A percentile compares a stretch with the other conserved stretches of the same genome.
Evolutionary conservation across 2,888 invertebrate genomes (phyloP).

Genomic region (Aphodius sticticus): DNA sequence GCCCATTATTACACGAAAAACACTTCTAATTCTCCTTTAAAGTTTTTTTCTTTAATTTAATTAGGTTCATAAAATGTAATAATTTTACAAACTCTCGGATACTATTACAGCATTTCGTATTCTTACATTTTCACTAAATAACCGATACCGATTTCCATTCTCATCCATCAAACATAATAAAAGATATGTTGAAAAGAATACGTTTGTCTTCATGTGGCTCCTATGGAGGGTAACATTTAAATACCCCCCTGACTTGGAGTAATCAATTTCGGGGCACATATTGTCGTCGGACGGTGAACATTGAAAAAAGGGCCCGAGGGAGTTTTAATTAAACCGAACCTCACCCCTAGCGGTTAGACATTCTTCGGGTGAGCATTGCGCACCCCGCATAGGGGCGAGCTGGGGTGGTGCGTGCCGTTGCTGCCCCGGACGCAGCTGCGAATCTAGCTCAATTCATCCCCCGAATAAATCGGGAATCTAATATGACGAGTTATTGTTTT

Average conservation of each 20-base stretch:
- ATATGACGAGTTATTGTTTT: not conserved
- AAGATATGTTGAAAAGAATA: not conserved
- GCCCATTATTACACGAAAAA: too few species aligned
- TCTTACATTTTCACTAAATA: too few species aligned
- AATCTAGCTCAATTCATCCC: not conserved
- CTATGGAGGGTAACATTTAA: not conserved
- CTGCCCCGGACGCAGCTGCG: conserved; percentile 6
- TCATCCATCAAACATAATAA: conserved; percentile 19
- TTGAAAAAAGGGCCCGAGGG: conserved; percentile 56
- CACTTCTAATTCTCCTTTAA: too few species aligned
- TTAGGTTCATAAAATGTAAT: too few species aligned
- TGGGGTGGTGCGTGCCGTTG: not conserved
- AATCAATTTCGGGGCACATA: conserved; percentile 31
- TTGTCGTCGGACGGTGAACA: conserved; percentile 45
- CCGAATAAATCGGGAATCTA: not conserved
- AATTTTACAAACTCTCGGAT: too few species aligned
- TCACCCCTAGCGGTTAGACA: conserved; percentile 46
- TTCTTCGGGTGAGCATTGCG: not conserved
- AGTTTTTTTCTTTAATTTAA: too few species aligned
- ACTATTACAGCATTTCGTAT: too few species aligned
- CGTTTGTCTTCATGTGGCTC: not conserved
- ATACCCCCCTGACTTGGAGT: conserved; percentile 14
- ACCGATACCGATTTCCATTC: conserved; percentile 25
- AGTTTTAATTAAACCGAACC: conserved; percentile 60
- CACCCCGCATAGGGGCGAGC: not conserved